A percentile compares a stretch with the other conserved stretches of the same genome.
phyloP scores from a whole-genome alignment of 2,113 vertebrate genomes.

The Baryphthengus martii region DNA sequence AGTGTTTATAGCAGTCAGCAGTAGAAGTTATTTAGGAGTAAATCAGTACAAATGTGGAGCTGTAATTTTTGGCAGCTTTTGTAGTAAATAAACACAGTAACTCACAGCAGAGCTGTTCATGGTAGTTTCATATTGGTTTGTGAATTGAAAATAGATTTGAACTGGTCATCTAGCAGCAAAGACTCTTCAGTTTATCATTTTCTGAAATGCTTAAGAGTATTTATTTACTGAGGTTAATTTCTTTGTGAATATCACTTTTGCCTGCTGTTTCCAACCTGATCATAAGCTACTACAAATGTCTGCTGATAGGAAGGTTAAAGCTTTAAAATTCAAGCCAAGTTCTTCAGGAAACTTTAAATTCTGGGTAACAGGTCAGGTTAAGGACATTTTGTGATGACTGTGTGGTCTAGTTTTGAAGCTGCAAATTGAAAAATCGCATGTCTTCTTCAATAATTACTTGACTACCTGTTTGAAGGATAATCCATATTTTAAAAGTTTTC shows the following conservation, averaged over 20 bases:
- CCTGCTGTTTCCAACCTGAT: background rate
- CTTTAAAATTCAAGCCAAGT: background rate
- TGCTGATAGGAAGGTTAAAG: background rate
- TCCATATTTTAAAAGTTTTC: slow-evolving; percentile 40
- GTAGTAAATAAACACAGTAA: background rate
- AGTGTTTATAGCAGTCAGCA: background rate
- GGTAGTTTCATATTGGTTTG: background rate
- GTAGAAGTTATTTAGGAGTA: background rate
- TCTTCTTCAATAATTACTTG: slow-evolving; percentile 23
- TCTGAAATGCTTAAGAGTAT: background rate
- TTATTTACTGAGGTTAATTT: background rate
- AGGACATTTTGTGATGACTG: background rate
- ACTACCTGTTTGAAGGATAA: slow-evolving; percentile 20
- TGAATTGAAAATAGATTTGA: background rate
- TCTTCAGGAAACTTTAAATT: background rate
- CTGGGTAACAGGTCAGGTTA: background rate
- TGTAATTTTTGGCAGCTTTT: background rate
- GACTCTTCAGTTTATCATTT: background rate
- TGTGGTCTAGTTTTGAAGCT: background rate
- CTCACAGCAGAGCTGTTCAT: background rate
- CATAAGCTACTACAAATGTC: background rate
- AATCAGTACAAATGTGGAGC: background rate
- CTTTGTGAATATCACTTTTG: background rate
- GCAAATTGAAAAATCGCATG: background rate
- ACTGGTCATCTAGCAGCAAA: background rate